phyloP scores from a whole-genome alignment of 2,797 vertebrate genomes.

The Brachyrhaphis roseni region DNA sequence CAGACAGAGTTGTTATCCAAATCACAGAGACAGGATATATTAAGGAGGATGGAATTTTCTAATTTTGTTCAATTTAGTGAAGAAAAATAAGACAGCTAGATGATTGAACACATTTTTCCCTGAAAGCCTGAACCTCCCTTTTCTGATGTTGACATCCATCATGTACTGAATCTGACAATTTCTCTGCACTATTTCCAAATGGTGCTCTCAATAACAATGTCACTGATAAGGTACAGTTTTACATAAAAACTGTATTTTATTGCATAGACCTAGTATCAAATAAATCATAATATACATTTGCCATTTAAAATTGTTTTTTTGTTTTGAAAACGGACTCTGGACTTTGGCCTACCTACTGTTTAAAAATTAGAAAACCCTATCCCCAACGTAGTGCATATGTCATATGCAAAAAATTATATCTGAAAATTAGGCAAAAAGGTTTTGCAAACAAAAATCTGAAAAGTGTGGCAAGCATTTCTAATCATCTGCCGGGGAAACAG shows the following conservation, averaged over 20 bases:
- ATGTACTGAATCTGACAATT: not conserved
- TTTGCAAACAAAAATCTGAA: not conserved
- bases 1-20: not conserved
- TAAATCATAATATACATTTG: not conserved
- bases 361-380: not conserved
- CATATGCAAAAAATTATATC: not conserved
- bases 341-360: not conserved
- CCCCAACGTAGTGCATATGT: not conserved
- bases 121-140: not conserved
- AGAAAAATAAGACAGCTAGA: not conserved
- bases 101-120: not conserved
- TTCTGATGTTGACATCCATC: not conserved
- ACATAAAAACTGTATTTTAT: not conserved
- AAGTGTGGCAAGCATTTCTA: not conserved
- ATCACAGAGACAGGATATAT: not conserved
- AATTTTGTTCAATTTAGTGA: not conserved
- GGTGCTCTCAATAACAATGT: not conserved
- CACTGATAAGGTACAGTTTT: not conserved
- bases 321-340: not conserved
- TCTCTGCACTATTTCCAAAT: not conserved
- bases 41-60: not conserved
- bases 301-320: not conserved
- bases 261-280: not conserved
- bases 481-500: not conserved
- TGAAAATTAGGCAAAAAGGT: not conserved